Evolutionary conservation across 92 coral and sea anemone species (phyloP), one percentile per base, ranked within the genome.

Genomic region (Ricordea florida): DNA sequence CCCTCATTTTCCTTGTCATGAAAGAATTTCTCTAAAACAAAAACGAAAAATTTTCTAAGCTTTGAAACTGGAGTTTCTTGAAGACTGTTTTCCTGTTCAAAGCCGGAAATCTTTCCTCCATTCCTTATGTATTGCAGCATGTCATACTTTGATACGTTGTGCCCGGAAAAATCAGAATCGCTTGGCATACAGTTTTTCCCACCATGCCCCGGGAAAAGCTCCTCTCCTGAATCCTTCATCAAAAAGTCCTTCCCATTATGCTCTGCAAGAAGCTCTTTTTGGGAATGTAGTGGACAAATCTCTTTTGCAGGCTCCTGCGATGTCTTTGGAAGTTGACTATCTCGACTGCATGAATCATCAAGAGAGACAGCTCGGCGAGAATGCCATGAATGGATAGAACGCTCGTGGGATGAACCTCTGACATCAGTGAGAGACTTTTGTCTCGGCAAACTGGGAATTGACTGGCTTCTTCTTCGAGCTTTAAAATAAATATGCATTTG

Each of bases 401-500:
- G 4, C 41, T 16, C 14, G 41, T 56, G 40, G 28, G 55, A 24
- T n/a, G 64, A 15, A 9, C 13, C 38, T 38, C 18, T 37, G 1
- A 0, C 57, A 11, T 27, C 26, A 13, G 14, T 5, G 10, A 26
- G 77, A 11, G 77, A 11, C 11, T 70, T 63, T 14, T 16, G 30
- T 41, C 66, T 70, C 8, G 77, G 60, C 22, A 43, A 52, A 10
- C 6, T 52, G 11, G 77, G 77, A 0, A 42, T 29, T 14, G 77
- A 70, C 31, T 26, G 25, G 4, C 66, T 70, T 70, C 77, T 70
- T n/a, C n/a, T n/a, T n/a, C n/a, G 23, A 63, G 77, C 38, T 38
- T 65, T 55, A 22, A 42, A 53, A 70, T 26, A 18, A 36, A 10
- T 13, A n/a, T n/a, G n/a, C n/a, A n/a, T n/a, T n/a, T n/a, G n/a